phyloP scores from a whole-genome alignment of 37 sponge, comb jelly and placozoan species.

The Eunapius fragilis region DNA sequence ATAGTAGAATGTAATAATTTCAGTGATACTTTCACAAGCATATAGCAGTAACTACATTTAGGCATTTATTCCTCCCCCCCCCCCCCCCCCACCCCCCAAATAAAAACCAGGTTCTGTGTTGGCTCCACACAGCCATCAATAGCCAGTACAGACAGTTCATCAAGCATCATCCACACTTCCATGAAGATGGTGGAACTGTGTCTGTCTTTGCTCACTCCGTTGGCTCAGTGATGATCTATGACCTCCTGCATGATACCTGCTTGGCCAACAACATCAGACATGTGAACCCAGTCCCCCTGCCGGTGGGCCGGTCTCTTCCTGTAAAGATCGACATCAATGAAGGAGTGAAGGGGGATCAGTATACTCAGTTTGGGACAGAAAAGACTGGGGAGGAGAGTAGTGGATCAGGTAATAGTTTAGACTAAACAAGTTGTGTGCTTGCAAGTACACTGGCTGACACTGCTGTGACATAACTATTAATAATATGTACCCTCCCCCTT shows the following conservation, averaged over 20 bases:
- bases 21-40: too few relatives aligned
- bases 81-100: too few relatives aligned
- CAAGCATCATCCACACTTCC: conserved; percentile 72
- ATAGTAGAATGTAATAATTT: too few relatives aligned
- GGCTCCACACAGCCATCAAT: conserved; percentile 53
- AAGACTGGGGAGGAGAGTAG: too few relatives aligned
- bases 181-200: conserved; percentile 60
- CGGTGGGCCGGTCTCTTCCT: neutral
- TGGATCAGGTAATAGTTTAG: too few relatives aligned
- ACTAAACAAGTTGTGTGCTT: too few relatives aligned
- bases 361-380: too few relatives aligned
- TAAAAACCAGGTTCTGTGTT: conserved; percentile 61
- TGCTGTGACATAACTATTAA: too few relatives aligned
- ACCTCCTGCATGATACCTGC: conserved; percentile 62
- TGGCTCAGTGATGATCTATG: conserved; percentile 87
- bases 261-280: conserved; percentile 3
- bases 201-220: conserved; percentile 88
- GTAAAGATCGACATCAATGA: neutral
- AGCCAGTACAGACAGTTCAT: conserved; percentile 66
- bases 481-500: too few relatives aligned
- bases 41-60: neutral
- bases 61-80: too few relatives aligned
- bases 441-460: too few relatives aligned
- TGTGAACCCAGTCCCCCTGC: neutral
- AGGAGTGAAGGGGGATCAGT: neutral